Base-by-base conservation (phyloP, 2,888 invertebrate species). In the Lasioglossum villosulum region DNA sequence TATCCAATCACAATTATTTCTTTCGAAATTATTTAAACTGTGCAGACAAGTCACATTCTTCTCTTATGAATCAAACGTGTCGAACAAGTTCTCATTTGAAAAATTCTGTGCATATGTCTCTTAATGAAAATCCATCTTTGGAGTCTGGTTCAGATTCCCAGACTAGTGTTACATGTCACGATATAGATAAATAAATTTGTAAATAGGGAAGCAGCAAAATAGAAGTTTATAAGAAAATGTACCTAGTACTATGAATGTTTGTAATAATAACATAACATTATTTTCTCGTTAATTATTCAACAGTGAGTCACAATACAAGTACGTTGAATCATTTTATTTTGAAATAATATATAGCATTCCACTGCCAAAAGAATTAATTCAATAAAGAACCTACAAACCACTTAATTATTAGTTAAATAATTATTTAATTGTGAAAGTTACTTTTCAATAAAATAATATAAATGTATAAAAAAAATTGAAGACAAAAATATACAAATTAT, bases 1-100 rank as follows among this genome's bases (percentile, higher is more conserved):
- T 86, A 2, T 84, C 89, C 1, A 93, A 90, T 85, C 92, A 92
- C 72, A 91, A 93, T 90, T 94, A 92, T 77, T 94, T 92, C 27
- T 86, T 87, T 2, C 83, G 84, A 23, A 88, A 87, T 73, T 90
- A 78, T 27, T 82, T 84, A 23, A 87, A 75, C 72, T 84, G 72
- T 87, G 86, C 37, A 66, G 90, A 81, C 42, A 89, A 85, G 68
- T 78, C 68, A 59, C 80, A 84, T 74, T 45, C 83, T 52, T 39
- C 75, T 8, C n/a, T 45, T 45, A 2, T 52, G n/a, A 76, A 16
- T 59, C 78, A 88, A 68, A 48, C 72, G 1, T 75, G 71, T 14
- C 75, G 76, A 30, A 48, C 75, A 73, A 88, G 80, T 79, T 78
- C 48, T 74, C 76, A 68, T 59, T 6, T n/a, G 12, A 84, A 68